A percentile compares a stretch with the other conserved stretches of the same genome.
phyloP scores from a whole-genome alignment of 1,140 invertebrate genomes.

The Pseudomyrmex dendroicus region DNA sequence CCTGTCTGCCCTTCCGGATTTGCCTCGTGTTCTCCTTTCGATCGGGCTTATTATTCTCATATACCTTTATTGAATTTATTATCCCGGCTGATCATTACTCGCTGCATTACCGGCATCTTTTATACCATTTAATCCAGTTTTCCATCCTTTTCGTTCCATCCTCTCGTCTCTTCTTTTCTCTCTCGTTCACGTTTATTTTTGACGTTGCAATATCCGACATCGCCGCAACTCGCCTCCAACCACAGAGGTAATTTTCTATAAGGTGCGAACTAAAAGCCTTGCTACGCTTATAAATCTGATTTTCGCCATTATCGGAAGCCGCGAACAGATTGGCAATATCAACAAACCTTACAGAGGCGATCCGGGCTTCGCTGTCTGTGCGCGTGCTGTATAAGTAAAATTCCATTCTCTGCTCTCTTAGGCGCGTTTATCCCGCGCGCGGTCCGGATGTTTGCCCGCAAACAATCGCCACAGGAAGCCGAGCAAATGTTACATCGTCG shows the following conservation, averaged over 20 bases:
- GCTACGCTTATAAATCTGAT: constrained; percentile 52
- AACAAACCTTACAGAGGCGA: constrained; percentile 28
- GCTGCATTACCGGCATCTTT: constrained; percentile 37
- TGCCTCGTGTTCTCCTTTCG: constrained; percentile 38
- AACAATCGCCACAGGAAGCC: constrained; percentile 56
- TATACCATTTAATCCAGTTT: constrained; percentile 8
- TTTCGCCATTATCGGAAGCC: constrained; percentile 38
- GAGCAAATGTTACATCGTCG: constrained; percentile 60
- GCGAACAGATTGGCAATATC: constrained; percentile 50
- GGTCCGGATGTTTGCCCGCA: constrained; percentile 61
- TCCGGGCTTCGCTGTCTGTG: background rate
- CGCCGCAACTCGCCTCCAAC: background rate
- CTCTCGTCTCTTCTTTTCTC: background rate
- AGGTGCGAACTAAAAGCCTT: constrained; percentile 27
- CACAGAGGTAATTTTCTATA: constrained; percentile 22
- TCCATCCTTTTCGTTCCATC: background rate
- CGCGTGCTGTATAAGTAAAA: constrained; percentile 46
- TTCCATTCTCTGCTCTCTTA: constrained; percentile 56
- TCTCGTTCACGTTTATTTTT: constrained; percentile 18
- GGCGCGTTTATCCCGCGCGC: constrained; percentile 35
- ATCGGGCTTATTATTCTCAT: constrained; percentile 51
- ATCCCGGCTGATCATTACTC: constrained; percentile 46
- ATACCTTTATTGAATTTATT: constrained; percentile 56
- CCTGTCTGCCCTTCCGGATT: constrained; percentile 13
- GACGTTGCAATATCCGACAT: constrained; percentile 14